Evolutionary conservation across 2,888 invertebrate species (phyloP).

Genomic region (Branchellion lobata): DNA sequence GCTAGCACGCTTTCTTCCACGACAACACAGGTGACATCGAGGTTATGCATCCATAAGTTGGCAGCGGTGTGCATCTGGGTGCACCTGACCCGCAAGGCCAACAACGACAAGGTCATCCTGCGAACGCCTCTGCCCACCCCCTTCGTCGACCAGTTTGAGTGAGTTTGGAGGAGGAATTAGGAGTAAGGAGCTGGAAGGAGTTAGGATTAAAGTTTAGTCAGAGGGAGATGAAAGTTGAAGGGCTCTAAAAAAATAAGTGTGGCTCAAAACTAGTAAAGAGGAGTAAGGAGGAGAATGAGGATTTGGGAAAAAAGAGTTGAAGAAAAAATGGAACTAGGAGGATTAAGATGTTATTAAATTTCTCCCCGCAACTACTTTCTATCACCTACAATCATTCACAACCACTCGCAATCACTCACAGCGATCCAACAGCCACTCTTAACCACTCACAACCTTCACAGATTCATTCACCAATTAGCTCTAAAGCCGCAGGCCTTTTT

Average conservation of each 20-base stretch:
- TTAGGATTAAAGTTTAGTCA: background rate
- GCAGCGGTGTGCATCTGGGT: constrained; percentile 85
- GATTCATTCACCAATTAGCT: constrained; percentile 75
- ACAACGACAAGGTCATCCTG: constrained; percentile 75
- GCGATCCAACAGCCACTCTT: too few species aligned
- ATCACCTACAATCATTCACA: too few species aligned
- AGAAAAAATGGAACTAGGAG: too few species aligned
- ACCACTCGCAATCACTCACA: too few species aligned
- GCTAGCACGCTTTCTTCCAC: too few species aligned
- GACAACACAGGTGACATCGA: background rate
- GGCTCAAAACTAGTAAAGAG: too few species aligned
- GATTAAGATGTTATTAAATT: too few species aligned
- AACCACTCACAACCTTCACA: constrained; percentile 59
- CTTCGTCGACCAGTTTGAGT: constrained; percentile 67
- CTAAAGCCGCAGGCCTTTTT: constrained; percentile 53
- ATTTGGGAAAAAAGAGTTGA: too few species aligned
- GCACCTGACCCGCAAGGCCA: constrained; percentile 85
- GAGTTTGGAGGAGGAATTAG: constrained; percentile 46
- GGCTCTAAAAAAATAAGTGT: background rate
- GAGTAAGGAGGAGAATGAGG: too few species aligned
- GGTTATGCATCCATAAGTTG: background rate
- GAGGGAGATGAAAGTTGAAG: too few species aligned
- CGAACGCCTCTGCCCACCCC: constrained; percentile 77
- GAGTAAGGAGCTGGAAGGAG: background rate
- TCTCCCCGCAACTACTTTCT: too few species aligned